These are phyloP conservation scores for Sebastes fasciatus DNA, from an alignment of 2,113 vertebrate genomes.

Conservation along the genomic window DNA sequence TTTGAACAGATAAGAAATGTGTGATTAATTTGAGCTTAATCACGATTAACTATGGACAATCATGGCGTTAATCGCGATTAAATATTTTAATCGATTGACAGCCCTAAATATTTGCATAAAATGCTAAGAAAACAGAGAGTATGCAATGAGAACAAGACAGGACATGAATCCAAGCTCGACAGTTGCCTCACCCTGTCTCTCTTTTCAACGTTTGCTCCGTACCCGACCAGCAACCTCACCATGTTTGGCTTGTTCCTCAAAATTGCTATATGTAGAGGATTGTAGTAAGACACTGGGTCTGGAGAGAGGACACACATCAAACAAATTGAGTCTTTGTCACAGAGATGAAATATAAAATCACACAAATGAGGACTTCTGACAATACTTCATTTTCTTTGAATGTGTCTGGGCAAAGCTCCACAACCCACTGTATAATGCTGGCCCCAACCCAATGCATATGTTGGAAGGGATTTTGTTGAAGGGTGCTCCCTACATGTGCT, in stretches of 20 bases:
- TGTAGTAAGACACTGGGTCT: conserved; percentile 97
- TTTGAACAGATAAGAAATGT: too few relatives aligned
- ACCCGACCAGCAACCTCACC: conserved; percentile 88
- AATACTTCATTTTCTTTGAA: background rate
- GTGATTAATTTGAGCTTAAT: too few relatives aligned
- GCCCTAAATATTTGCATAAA: background rate
- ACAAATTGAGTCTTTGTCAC: background rate
- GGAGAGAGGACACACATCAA: conserved; percentile 13
- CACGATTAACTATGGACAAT: too few relatives aligned
- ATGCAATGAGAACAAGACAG: background rate
- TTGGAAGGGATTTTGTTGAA: background rate
- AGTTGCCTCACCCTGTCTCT: conserved; percentile 88
- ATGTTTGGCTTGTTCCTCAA: conserved; percentile 88
- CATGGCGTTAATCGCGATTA: too few relatives aligned
- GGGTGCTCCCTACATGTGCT: background rate
- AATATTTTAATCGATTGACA: too few relatives aligned
- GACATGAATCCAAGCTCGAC: background rate
- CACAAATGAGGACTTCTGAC: background rate
- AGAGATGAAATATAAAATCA: background rate
- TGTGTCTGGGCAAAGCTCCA: background rate
- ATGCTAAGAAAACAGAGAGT: background rate
- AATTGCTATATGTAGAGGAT: conserved; percentile 91
- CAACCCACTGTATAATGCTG: background rate
- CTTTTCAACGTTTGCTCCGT: conserved; percentile 90
- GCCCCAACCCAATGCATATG: background rate